Percentiles rank a stretch among this genome's conserved stretches.
phyloP scores from a whole-genome alignment of 2,797 vertebrate genomes.

The Strix occidentalis region DNA sequence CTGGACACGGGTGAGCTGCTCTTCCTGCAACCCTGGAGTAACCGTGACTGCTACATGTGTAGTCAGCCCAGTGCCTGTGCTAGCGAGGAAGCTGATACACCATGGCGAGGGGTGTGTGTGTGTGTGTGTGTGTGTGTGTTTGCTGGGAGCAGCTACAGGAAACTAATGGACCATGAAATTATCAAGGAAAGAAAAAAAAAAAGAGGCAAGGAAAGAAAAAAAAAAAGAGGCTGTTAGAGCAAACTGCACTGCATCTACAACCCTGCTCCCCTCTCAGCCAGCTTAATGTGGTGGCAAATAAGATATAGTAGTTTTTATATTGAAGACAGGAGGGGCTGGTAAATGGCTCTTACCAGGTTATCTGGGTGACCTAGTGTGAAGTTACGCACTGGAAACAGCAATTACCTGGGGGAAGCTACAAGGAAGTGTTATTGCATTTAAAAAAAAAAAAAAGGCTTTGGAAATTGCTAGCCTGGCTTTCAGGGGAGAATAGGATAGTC shows the following conservation, averaged over 20 bases:
- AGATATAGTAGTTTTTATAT: neutral
- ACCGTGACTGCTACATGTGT: neutral
- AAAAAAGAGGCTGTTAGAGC: neutral
- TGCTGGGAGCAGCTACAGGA: neutral
- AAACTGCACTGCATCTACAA: neutral
- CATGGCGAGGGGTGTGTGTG: neutral
- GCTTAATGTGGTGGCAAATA: neutral
- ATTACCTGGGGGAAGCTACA: neutral
- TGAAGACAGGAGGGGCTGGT: neutral
- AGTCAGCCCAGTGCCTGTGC: neutral
- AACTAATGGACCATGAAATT: conserved; percentile 35
- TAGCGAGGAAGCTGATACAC: neutral
- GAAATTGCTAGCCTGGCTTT: neutral
- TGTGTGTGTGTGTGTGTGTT: neutral
- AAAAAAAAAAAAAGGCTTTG: neutral
- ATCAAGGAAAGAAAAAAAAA: neutral
- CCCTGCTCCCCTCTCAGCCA: neutral
- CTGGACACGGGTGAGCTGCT: neutral
- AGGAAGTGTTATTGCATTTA: neutral
- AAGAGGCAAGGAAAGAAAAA: neutral
- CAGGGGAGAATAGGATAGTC: neutral
- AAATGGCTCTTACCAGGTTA: neutral
- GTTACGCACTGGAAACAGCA: neutral
- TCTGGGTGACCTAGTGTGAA: neutral
- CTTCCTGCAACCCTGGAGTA: accelerated